Evolutionary conservation across 2,888 invertebrate species (phyloP), one percentile per base, ranked within the genome.

Genomic region (Agriopis marginaria): DNA sequence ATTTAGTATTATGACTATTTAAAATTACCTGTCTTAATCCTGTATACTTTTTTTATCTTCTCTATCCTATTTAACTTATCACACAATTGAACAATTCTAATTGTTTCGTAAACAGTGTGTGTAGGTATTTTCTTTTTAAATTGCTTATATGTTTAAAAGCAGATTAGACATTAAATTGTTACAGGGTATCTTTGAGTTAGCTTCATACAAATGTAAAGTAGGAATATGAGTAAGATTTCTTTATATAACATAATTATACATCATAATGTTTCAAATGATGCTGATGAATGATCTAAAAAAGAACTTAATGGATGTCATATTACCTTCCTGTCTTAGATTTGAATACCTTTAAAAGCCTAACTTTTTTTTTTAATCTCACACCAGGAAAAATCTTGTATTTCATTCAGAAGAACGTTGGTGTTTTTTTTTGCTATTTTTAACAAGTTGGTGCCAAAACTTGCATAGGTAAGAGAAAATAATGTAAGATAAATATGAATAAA

Each of bases 391-490:
- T 32, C 1, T 32, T 32, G 32, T 32, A 32, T 47, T 11, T 47
- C 11, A 47, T 47, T 11, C 6, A 9, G n/a, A 47, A 47, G 12
- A 11, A 47, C 11, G 47, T 10, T 9, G 47, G 4, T 47, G n/a
- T n/a, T n/a, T 6, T 47, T 11, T 47, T 47, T 47, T 12, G 7
- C n/a, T 67, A 42, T 45, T n/a, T 56, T 62, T 56, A 45, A 14
- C 14, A 63, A 40, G 32, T 63, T 51, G 45, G 67, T 67, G 67
- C 67, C 67, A 67, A 67, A 67, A 63, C 51, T 62, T 67, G 32
- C 14, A n/a, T 53, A 53, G n/a, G 32, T 62, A 53, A 44, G 42
- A 62, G 58, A 47, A 32, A 60, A 47, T 39, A 7, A 49, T 60
- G 0, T 4, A 39, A 60, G 14, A 49, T 59, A n/a, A 60, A 14